A percentile compares a stretch with the other conserved stretches of the same genome.
These are phyloP conservation scores for Pollachius pollachius DNA, from an alignment of 2,113 vertebrate genomes.

Conservation along the genomic window DNA sequence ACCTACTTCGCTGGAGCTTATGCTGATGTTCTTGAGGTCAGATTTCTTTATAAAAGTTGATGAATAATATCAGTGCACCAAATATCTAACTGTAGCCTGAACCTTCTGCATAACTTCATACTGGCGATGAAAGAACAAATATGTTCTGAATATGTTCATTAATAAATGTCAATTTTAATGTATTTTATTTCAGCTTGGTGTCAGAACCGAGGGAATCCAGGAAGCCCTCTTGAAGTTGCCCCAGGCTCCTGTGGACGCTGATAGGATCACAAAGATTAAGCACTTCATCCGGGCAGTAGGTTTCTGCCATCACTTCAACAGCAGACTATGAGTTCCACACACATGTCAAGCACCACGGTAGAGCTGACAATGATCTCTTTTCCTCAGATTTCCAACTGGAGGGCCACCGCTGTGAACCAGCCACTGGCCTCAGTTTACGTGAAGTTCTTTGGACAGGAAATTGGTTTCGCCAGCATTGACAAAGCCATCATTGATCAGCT, in stretches of 20 bases:
- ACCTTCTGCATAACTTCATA: neutral
- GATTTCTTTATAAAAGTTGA: neutral
- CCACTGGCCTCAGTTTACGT: conserved; percentile 71
- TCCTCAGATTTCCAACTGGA: conserved; percentile 76
- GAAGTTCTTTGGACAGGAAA: conserved; percentile 81
- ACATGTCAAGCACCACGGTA: neutral
- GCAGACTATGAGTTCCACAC: neutral
- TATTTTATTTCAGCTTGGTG: conserved; percentile 62
- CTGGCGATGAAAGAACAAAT: too few relatives aligned
- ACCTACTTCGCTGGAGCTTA: conserved; percentile 73
- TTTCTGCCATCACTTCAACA: neutral
- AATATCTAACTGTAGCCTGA: neutral
- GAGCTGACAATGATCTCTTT: conserved; percentile 5
- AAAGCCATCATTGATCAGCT: conserved; percentile 71
- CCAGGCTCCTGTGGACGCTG: conserved; percentile 44
- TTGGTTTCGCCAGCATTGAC: conserved; percentile 71
- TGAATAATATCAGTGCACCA: neutral
- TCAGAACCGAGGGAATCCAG: conserved; percentile 79
- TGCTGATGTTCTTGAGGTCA: conserved; percentile 81
- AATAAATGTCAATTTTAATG: neutral
- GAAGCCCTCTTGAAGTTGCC: conserved; percentile 71
- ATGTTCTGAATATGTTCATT: too few relatives aligned
- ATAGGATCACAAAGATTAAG: conserved; percentile 78
- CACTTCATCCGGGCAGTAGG: conserved; percentile 75
- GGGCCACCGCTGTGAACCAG: conserved; percentile 61